phyloP scores from a whole-genome alignment of 2,797 vertebrate species.

The Lacerta agilis region DNA sequence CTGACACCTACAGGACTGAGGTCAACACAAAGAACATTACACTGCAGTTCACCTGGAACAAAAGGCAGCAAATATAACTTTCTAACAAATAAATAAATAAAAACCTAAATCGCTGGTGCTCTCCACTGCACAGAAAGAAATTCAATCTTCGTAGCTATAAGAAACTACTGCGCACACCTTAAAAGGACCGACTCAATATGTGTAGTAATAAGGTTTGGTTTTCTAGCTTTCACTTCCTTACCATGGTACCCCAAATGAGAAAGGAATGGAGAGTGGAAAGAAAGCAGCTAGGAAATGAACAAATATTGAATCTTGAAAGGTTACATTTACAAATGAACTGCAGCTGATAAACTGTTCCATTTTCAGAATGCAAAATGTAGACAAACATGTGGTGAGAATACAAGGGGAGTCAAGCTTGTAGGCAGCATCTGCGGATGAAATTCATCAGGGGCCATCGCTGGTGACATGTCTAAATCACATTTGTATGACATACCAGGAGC shows the following conservation, averaged over 20 bases:
- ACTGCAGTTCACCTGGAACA: not conserved
- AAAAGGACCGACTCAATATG: not conserved
- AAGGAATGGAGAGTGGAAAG: constrained; percentile 49
- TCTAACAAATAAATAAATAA: no score
- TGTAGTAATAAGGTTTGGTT: constrained; percentile 12
- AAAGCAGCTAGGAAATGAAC: constrained; percentile 38
- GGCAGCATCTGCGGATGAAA: not conserved
- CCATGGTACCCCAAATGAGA: constrained; percentile 46
- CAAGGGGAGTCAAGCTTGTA: not conserved
- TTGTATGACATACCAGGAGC: not conserved
- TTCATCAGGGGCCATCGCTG: not conserved
- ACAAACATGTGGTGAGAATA: not conserved
- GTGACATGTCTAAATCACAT: constrained; percentile 14
- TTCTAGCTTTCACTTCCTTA: constrained; percentile 21
- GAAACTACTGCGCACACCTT: not conserved
- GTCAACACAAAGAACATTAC: not conserved
- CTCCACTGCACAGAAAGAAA: not conserved
- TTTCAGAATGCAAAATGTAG: constrained; percentile 13
- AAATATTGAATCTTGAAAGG: constrained; percentile 29
- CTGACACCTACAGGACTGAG: not conserved
- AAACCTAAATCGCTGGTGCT: no score
- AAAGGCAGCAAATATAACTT: not conserved
- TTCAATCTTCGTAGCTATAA: not conserved
- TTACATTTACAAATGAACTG: constrained; percentile 49
- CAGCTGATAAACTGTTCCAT: constrained; percentile 25